These are phyloP conservation scores for Colletes collaris DNA, from an alignment of 2,888 invertebrate species.

Conservation along the genomic window DNA sequence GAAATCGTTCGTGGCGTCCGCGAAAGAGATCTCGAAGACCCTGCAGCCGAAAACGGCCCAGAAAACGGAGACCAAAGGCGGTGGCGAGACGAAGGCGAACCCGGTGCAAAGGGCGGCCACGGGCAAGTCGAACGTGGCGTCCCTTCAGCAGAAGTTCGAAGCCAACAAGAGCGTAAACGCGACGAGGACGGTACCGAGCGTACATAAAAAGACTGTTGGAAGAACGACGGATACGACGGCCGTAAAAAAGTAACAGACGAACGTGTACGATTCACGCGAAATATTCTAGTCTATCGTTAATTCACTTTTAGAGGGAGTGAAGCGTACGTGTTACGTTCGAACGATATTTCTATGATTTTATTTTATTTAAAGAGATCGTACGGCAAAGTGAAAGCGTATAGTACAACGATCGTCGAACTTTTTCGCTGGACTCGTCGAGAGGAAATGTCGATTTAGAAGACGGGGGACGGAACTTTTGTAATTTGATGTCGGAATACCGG, in stretches of 20 bases:
- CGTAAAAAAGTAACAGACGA: slow-evolving; percentile 60
- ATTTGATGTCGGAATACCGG: slow-evolving; percentile 43
- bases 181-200: slow-evolving; percentile 62
- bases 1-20: slow-evolving; percentile 60
- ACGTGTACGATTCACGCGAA: slow-evolving; percentile 34
- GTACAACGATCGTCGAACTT: slow-evolving; percentile 43
- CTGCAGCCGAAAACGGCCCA: slow-evolving; percentile 29
- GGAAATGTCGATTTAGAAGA: slow-evolving; percentile 24
- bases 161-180: slow-evolving; percentile 79
- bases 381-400: slow-evolving; percentile 21
- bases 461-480: slow-evolving; percentile 33
- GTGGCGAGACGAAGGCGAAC: slow-evolving; percentile 46
- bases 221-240: slow-evolving; percentile 63
- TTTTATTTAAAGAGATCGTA: slow-evolving; percentile 23
- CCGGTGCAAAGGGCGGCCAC: slow-evolving; percentile 81
- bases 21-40: slow-evolving; percentile 53
- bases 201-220: slow-evolving; percentile 61
- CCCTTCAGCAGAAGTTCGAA: slow-evolving; percentile 92
- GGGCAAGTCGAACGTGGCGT: slow-evolving; percentile 89
- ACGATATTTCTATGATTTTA: slow-evolving; percentile 21
- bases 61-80: slow-evolving; percentile 53
- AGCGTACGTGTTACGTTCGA: slow-evolving; percentile 10
- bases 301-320: slow-evolving; percentile 22
- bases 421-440: slow-evolving; percentile 18
- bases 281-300: slow-evolving; percentile 65